Evolutionary conservation across 2,797 vertebrate species (phyloP).

Genomic region (Gymnothorax javanicus): DNA sequence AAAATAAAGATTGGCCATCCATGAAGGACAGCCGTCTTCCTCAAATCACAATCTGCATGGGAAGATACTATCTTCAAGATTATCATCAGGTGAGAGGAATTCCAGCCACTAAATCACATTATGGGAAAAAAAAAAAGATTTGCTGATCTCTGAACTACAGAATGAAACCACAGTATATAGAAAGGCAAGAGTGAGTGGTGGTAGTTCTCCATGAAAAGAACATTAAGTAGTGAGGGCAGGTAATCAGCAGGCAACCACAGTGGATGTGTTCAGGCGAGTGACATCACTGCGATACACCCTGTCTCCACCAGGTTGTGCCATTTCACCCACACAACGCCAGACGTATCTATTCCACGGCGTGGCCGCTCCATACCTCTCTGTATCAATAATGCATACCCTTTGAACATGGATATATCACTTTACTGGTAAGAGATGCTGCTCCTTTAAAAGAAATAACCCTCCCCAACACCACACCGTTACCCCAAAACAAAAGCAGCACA

Average conservation of each 20-base stretch:
- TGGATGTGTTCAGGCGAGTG: neutral
- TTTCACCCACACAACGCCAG: neutral
- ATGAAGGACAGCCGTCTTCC: too few relatives aligned
- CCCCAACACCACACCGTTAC: neutral
- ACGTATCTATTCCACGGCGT: neutral
- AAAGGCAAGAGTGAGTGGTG: neutral
- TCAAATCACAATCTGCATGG: too few relatives aligned
- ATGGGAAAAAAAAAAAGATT: neutral
- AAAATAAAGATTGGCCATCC: neutral
- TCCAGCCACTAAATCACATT: too few relatives aligned
- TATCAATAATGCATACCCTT: neutral
- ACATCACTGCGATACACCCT: neutral
- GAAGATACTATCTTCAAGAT: too few relatives aligned
- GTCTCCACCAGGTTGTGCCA: constrained; percentile 5
- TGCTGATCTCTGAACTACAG: neutral
- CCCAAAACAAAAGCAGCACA: neutral
- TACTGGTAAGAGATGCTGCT: neutral
- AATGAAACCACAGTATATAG: neutral
- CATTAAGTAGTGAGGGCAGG: neutral
- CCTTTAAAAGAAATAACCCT: neutral
- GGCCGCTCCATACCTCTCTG: neutral
- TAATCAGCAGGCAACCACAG: neutral
- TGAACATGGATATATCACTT: neutral
- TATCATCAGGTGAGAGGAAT: too few relatives aligned
- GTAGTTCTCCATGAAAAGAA: neutral